Percentiles rank a stretch among this genome's conserved stretches.
Conservation (phyloP, 2,888 invertebrate genomes). For the Tholera decimalis region DNA sequence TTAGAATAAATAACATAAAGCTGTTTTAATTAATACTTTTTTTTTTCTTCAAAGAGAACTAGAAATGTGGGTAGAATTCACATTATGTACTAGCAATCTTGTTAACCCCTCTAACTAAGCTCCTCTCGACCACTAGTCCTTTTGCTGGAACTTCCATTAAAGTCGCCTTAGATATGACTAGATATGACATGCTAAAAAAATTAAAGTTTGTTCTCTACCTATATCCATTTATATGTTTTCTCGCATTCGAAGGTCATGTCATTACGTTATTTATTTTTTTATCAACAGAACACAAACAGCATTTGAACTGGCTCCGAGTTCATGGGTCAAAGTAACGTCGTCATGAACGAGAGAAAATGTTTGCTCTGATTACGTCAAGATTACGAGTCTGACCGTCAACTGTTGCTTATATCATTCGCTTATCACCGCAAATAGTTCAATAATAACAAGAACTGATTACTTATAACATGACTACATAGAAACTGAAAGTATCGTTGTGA, state of each 20-base stretch:
- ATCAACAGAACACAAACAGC: conserved; percentile 43
- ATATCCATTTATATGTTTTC: conserved; percentile 27
- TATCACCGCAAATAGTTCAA: conserved; percentile 40
- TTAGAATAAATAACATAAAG: conserved; percentile 2
- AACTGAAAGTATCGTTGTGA: conserved; percentile 28
- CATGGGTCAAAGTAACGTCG: conserved; percentile 56
- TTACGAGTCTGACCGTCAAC: conserved; percentile 52
- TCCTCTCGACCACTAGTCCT: no score
- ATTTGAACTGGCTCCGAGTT: conserved; percentile 41
- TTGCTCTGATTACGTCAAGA: conserved; percentile 64
- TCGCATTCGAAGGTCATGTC: conserved; percentile 40
- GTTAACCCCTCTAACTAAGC: no score
- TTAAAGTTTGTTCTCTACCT: conserved; percentile 3
- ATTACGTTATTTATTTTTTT: conserved; percentile 44
- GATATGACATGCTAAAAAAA: background rate
- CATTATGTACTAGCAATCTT: no score
- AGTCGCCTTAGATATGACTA: no score
- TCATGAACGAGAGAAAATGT: conserved; percentile 57
- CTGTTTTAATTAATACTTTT: no score
- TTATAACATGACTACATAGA: conserved; percentile 14
- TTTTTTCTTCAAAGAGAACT: no score
- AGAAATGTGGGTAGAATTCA: no score
- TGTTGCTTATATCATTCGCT: conserved; percentile 31
- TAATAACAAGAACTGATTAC: conserved; percentile 20
- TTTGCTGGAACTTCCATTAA: background rate